Base-by-base conservation (phyloP, 2,888 invertebrate genomes). In the Crossocerus cetratus region DNA sequence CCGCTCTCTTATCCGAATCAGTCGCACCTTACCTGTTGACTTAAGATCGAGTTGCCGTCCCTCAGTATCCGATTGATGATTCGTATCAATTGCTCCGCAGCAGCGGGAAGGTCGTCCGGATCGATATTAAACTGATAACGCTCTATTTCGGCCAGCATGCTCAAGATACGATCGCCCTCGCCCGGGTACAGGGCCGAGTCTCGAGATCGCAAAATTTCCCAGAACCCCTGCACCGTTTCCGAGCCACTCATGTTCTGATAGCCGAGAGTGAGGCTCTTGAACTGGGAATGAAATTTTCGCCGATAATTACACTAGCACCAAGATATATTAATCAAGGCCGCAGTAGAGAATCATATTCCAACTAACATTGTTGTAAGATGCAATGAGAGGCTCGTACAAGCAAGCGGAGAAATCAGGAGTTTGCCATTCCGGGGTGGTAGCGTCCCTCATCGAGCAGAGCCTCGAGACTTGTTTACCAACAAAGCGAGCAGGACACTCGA, bases 341-440 rank as follows among this genome's bases (percentile, higher is more conserved):
- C 8, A 32, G 1, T n/a, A 11, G 2, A 5, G 32, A 32, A 8
- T 16, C 3, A 49, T n/a, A 8, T 43, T 4, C 3, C 21, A 45
- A 64, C 90, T 90, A 89, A 94, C 94, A 90, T 93, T 92, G 82
- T 93, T 92, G 85, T 94, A 94, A 76, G 94, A 93, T 82, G 92
- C 90, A 63, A 92, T 90, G 42, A 95, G 88, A 0, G 93, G 92
- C 83, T 94, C 93, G 32, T 94, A 93, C 22, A 94, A 91, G 86
- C 96, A 96, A 20, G 92, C 92, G 1, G 95, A 95, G 86, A 95
- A 96, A 88, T 96, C 95, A 0, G 96, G 95, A 56, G 92, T 89
- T 81, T 93, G 92, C 96, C 96, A 96, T 76, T 93, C 93, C 0
- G 95, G 94, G 21, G 93, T 93, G 44, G 93, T 93, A 16, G 92